These are phyloP conservation scores for Myotis findleyi DNA, from an alignment of 2,797 vertebrate genomes.

Conservation along the genomic window DNA sequence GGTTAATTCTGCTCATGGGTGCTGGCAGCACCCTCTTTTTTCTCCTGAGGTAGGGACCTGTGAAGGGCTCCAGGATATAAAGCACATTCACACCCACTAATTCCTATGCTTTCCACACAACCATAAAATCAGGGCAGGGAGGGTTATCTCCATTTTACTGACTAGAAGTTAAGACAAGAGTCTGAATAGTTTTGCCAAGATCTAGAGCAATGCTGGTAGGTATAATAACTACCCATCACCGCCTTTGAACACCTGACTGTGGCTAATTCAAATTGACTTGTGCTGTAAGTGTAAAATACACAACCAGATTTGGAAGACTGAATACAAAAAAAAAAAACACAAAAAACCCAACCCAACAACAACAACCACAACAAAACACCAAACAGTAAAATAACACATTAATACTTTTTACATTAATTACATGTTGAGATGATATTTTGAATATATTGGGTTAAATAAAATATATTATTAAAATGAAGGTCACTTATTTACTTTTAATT, in stretches of 20 bases:
- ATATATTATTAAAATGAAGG: neutral
- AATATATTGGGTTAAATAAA: neutral
- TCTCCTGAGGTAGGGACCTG: neutral
- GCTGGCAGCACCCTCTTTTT: neutral
- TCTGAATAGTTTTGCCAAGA: neutral
- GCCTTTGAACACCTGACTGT: neutral
- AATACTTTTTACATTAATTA: neutral
- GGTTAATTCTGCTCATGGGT: neutral
- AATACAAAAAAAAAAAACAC: fast-evolving
- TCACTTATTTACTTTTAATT: neutral
- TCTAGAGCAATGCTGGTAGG: neutral
- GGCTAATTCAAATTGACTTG: neutral
- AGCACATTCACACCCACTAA: neutral
- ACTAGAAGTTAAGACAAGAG: neutral
- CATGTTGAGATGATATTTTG: neutral
- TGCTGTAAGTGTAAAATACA: neutral
- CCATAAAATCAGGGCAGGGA: neutral
- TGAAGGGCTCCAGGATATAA: neutral
- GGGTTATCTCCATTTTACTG: neutral
- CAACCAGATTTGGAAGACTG: neutral
- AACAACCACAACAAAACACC: too few relatives aligned
- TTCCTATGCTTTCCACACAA: neutral
- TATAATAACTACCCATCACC: fast-evolving
- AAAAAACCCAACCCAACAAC: too few relatives aligned
- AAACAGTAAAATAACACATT: neutral